Evolutionary conservation across 2,113 vertebrate genomes (phyloP).

Genomic region (Sphyrna mokarran): DNA sequence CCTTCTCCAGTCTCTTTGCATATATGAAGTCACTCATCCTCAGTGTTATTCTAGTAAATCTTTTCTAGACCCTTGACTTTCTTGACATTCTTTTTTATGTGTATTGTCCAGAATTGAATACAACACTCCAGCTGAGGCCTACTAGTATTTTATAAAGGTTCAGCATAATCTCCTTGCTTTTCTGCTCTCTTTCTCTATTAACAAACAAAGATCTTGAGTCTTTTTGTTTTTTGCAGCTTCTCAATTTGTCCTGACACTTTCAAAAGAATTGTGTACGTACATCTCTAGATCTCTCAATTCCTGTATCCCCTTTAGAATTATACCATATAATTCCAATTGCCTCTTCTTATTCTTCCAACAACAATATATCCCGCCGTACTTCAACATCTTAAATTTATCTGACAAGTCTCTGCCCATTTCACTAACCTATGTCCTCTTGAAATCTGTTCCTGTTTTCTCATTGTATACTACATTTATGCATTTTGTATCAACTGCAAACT

Average conservation of each 20-base stretch:
- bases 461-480: background rate
- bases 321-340: background rate
- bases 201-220: background rate
- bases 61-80: background rate
- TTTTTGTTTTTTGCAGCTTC: background rate
- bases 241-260: background rate
- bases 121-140: background rate
- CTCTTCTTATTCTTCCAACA: background rate
- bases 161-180: background rate
- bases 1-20: background rate
- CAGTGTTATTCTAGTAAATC: background rate
- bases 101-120: background rate
- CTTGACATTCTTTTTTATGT: background rate
- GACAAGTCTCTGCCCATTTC: background rate
- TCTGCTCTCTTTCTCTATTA: background rate
- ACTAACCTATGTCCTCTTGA: background rate
- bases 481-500: background rate
- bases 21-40: background rate
- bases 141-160: background rate
- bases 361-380: background rate
- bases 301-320: background rate
- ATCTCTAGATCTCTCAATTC: background rate
- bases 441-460: background rate
- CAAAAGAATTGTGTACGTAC: background rate
- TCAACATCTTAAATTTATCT: background rate